Evolutionary conservation across 2,797 vertebrate species (phyloP).

Genomic region (Rallus crepitans): DNA sequence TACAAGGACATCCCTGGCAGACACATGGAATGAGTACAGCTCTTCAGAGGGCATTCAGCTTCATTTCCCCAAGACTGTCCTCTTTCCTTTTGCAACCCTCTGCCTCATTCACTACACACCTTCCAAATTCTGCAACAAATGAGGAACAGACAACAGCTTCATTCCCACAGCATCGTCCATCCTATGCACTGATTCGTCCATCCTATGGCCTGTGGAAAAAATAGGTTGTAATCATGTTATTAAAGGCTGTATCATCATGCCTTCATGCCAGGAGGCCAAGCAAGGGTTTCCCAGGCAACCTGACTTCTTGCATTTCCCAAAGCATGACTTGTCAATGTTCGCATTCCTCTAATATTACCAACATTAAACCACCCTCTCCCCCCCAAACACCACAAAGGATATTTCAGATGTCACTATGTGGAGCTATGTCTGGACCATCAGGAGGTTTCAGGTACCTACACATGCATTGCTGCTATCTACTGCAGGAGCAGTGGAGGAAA

Average conservation of each 20-base stretch:
- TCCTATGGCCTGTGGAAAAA: slow-evolving; percentile 72
- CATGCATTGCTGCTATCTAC: not conserved
- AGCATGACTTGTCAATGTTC: not conserved
- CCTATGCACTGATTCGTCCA: slow-evolving; percentile 69
- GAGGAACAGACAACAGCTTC: slow-evolving; percentile 74
- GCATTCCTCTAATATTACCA: not conserved
- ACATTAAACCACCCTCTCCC: not conserved
- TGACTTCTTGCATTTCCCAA: slow-evolving; percentile 36
- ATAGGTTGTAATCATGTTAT: slow-evolving; percentile 64
- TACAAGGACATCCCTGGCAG: not conserved
- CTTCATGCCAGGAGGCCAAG: slow-evolving; percentile 53
- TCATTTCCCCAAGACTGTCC: not conserved
- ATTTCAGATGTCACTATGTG: not conserved
- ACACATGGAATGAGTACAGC: not conserved
- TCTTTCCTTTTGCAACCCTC: slow-evolving; percentile 15
- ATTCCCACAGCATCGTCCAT: slow-evolving; percentile 71
- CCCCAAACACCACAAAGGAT: not conserved
- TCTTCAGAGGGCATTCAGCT: not conserved
- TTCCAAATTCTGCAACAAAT: slow-evolving; percentile 76
- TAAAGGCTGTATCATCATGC: slow-evolving; percentile 26
- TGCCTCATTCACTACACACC: slow-evolving; percentile 70
- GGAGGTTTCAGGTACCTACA: not conserved
- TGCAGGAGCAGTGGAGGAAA: not conserved
- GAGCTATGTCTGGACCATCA: not conserved
- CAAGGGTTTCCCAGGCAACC: slow-evolving; percentile 58